These are phyloP conservation scores for Spea hammondii DNA, from an alignment of 2,797 vertebrate species.

Conservation along the genomic window DNA sequence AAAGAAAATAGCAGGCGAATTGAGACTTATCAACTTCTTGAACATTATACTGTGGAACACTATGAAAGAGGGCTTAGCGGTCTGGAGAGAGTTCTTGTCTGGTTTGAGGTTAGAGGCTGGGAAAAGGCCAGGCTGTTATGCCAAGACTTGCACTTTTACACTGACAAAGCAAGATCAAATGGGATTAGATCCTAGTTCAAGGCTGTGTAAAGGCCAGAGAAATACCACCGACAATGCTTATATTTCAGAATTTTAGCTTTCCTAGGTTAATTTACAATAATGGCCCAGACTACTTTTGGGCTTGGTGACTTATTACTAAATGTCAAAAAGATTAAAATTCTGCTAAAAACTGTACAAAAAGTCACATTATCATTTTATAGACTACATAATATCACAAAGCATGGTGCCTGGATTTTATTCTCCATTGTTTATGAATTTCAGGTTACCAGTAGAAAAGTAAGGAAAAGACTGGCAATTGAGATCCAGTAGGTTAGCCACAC, in stretches of 20 bases:
- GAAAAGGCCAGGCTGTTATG: background rate
- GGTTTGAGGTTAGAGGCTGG: slow-evolving; percentile 2
- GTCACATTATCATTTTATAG: too few species aligned
- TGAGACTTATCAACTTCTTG: slow-evolving; percentile 2
- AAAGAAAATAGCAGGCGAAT: background rate
- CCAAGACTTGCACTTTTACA: slow-evolving; percentile 3
- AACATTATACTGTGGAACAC: background rate
- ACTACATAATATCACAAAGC: too few species aligned
- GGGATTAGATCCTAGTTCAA: background rate
- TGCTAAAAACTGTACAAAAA: too few species aligned
- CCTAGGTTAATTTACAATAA: background rate
- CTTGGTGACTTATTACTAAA: too few species aligned
- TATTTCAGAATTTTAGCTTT: background rate
- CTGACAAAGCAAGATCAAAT: background rate
- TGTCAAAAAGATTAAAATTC: too few species aligned
- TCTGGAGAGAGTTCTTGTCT: background rate
- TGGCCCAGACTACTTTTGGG: background rate
- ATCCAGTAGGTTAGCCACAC: too few species aligned
- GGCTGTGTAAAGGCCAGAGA: background rate
- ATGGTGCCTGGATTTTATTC: too few species aligned
- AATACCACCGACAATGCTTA: background rate
- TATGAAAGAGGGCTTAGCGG: background rate
- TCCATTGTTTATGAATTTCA: too few species aligned
- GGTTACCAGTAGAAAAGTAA: too few species aligned
- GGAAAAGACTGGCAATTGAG: too few species aligned